Evolutionary conservation across 2,113 vertebrate genomes (phyloP).

Genomic region (Rana temporaria): DNA sequence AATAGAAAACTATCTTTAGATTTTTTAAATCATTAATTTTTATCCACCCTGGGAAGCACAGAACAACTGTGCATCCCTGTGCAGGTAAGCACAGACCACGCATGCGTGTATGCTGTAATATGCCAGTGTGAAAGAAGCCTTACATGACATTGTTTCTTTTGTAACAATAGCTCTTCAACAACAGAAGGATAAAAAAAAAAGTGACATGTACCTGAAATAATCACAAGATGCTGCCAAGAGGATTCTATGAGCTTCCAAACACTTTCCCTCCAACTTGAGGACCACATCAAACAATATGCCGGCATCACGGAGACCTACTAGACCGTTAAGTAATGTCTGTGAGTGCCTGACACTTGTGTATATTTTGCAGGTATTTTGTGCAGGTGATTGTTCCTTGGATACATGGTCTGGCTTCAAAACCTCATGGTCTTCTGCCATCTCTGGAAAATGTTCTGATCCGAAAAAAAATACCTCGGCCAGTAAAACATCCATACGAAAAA

Average conservation of each 20-base stretch:
- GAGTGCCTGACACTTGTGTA: conserved; percentile 86
- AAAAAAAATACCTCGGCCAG: conserved; percentile 36
- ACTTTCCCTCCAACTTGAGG: conserved; percentile 86
- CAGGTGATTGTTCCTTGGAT: conserved; percentile 61
- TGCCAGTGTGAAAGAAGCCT: no score
- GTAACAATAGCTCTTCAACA: not conserved
- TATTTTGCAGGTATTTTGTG: conserved; percentile 75
- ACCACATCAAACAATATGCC: conserved; percentile 91
- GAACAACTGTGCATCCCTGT: no score
- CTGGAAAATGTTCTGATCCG: conserved; percentile 48
- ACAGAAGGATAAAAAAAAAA: not conserved
- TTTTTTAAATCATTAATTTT: no score
- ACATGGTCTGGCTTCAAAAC: conserved; percentile 66
- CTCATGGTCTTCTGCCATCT: conserved; percentile 83
- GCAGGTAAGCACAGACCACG: no score
- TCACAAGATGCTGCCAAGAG: conserved; percentile 93
- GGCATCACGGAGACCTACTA: conserved; percentile 82
- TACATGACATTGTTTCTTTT: no score
- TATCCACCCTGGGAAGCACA: no score
- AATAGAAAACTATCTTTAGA: no score
- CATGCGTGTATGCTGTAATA: no score
- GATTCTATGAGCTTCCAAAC: conserved; percentile 90
- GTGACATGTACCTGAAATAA: conserved; percentile 86
- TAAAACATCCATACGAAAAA: conserved; percentile 33
- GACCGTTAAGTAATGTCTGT: conserved; percentile 84